These are phyloP conservation scores for Catharus minimus DNA, from an alignment of 2,113 vertebrate species.

Conservation along the genomic window DNA sequence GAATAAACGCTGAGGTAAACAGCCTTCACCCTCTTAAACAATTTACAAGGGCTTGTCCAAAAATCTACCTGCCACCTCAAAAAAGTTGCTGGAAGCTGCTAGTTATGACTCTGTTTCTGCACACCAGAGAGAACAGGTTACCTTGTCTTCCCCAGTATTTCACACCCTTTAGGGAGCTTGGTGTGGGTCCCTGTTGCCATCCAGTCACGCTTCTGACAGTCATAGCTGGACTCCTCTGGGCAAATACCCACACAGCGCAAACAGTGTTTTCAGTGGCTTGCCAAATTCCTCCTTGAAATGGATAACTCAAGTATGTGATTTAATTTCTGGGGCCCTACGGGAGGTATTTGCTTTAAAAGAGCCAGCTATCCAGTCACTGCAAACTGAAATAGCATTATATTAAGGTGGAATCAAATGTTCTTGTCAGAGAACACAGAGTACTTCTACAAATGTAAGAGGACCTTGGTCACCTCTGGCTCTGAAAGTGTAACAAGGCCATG, in stretches of 20 bases:
- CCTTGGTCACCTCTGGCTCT: not conserved
- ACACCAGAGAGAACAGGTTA: not conserved
- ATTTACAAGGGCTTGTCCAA: not conserved
- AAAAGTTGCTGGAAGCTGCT: not conserved
- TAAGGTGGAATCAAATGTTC: not conserved
- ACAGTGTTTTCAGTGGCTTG: not conserved
- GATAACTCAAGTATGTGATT: not conserved
- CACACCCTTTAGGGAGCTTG: not conserved
- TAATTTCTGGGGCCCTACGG: not conserved
- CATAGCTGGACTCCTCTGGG: not conserved
- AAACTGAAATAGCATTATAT: not conserved
- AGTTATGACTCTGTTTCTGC: not conserved
- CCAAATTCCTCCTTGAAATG: slow-evolving; percentile 25
- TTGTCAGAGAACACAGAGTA: not conserved
- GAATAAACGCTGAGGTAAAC: not conserved
- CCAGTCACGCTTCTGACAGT: not conserved
- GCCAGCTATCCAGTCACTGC: not conserved
- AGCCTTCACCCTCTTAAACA: not conserved
- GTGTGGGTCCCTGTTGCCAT: not conserved
- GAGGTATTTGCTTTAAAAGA: slow-evolving; percentile 12
- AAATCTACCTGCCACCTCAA: not conserved
- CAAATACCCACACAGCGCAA: not conserved
- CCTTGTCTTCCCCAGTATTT: not conserved
- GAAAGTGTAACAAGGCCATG: not conserved
- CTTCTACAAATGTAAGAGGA: not conserved